A percentile compares a stretch with the other conserved stretches of the same genome.
Conservation (phyloP, 2,888 invertebrate species). For the Patella ulyssiponensis region DNA sequence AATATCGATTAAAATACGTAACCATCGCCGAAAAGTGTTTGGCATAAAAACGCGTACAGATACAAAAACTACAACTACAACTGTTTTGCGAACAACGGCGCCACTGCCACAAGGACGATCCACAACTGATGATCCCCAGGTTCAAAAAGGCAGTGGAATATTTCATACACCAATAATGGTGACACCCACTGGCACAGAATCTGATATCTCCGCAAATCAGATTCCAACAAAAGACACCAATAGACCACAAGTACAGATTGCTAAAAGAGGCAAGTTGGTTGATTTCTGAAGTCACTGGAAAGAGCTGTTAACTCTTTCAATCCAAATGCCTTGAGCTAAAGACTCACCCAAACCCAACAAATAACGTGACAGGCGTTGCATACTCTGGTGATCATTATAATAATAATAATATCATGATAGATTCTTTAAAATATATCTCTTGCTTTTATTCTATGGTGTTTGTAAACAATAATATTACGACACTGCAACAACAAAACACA, state of each 20-base stretch:
- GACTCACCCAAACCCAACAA: too few relatives aligned
- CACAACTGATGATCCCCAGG: not conserved
- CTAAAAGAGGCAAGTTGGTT: not conserved
- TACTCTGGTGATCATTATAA: too few relatives aligned
- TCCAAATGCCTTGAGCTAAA: too few relatives aligned
- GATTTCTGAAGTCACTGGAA: too few relatives aligned
- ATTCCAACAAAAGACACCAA: not conserved
- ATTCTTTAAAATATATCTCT: too few relatives aligned
- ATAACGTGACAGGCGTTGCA: too few relatives aligned
- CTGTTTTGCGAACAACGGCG: not conserved
- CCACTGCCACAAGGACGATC: not conserved
- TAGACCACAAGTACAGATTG: constrained; percentile 3
- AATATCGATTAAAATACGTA: constrained; percentile 10
- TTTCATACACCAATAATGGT: not conserved
- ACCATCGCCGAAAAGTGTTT: constrained; percentile 8
- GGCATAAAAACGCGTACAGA: not conserved
- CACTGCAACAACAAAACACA: too few relatives aligned
- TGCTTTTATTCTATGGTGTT: too few relatives aligned
- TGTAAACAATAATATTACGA: too few relatives aligned
- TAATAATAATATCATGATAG: too few relatives aligned
- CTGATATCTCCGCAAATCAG: too few relatives aligned
- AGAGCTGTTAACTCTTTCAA: too few relatives aligned
- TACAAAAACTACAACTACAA: not conserved
- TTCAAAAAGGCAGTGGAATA: not conserved
- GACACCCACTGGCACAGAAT: not conserved